phyloP scores from a whole-genome alignment of 1,140 invertebrate genomes.

The Hylyphantes graminicola region DNA sequence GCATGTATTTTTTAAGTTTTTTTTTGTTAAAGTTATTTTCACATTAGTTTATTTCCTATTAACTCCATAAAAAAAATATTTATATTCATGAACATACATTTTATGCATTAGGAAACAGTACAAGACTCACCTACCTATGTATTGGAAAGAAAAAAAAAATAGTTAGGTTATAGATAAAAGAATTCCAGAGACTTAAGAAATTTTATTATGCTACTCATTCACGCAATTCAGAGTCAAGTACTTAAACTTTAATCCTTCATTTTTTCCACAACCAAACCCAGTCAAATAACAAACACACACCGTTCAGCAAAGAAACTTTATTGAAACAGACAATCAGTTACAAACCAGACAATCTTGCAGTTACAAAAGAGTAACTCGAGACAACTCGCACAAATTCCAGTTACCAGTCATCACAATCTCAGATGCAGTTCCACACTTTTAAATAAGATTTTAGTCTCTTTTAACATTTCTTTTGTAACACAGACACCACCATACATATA shows the following conservation, averaged over 20 bases:
- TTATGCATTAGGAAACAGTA: too few relatives aligned
- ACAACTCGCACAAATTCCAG: slow-evolving; percentile 50
- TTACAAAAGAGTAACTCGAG: slow-evolving; percentile 47
- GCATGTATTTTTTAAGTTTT: too few relatives aligned
- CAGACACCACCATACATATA: slow-evolving; percentile 39
- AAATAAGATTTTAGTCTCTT: slow-evolving; percentile 9
- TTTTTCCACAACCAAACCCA: slow-evolving; percentile 27
- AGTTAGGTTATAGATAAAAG: too few relatives aligned
- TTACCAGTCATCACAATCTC: slow-evolving; percentile 35
- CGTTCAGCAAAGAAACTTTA: slow-evolving; percentile 57
- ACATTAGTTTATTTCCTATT: too few relatives aligned
- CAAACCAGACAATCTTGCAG: slow-evolving; percentile 35
- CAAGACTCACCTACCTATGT: too few relatives aligned
- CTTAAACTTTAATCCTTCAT: not conserved
- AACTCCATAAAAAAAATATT: too few relatives aligned
- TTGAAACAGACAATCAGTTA: slow-evolving; percentile 59
- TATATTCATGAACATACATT: too few relatives aligned
- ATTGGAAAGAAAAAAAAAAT: too few relatives aligned
- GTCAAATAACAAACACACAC: slow-evolving; percentile 27
- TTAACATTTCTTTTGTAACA: slow-evolving; percentile 2
- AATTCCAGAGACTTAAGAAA: too few relatives aligned
- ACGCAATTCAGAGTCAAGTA: slow-evolving; percentile 4
- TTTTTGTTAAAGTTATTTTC: too few relatives aligned
- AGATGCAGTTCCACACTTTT: slow-evolving; percentile 47
- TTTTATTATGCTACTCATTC: not conserved